Percentiles rank a stretch among this genome's conserved stretches.
Evolutionary conservation across 2,888 invertebrate genomes (phyloP).

Genomic region (Dasysyrphus albostriatus): DNA sequence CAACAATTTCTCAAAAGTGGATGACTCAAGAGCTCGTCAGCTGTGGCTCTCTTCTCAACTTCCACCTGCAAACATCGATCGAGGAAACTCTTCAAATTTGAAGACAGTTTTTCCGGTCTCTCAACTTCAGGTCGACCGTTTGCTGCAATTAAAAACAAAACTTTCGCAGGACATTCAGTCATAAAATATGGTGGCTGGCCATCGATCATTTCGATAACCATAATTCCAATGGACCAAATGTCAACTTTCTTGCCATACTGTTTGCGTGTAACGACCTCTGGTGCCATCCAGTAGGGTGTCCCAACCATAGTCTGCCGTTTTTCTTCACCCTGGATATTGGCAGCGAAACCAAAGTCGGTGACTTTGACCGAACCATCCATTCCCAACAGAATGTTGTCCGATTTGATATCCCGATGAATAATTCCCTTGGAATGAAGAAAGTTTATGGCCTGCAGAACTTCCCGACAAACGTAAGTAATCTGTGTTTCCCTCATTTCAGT

Average conservation of each 20-base stretch:
- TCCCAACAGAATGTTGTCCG: constrained; percentile 98
- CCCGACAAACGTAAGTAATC: constrained; percentile 97
- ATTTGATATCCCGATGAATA: constrained; percentile 97
- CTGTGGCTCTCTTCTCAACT: constrained; percentile 93
- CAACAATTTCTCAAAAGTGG: constrained; percentile 94
- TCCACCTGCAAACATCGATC: constrained; percentile 96
- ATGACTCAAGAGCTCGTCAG: constrained; percentile 94
- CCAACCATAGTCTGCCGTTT: constrained; percentile 98
- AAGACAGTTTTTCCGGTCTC: constrained; percentile 91
- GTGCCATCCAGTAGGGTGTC: constrained; percentile 99
- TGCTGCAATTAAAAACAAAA: constrained; percentile 98
- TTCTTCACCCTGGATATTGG: constrained; percentile 96
- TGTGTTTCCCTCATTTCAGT: constrained; percentile 98
- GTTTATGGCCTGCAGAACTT: constrained; percentile 93
- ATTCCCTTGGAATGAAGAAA: constrained; percentile 96
- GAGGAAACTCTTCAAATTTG: constrained; percentile 91
- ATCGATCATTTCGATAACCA: constrained; percentile 97
- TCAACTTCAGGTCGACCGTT: constrained; percentile 96
- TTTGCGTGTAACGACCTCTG: constrained; percentile 95
- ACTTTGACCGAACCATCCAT: constrained; percentile 97
- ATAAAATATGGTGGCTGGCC: constrained; percentile 98
- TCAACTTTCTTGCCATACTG: constrained; percentile 97
- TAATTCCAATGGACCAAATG: constrained; percentile 97
- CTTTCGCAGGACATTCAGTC: constrained; percentile 94
- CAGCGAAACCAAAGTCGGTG: constrained; percentile 99